phyloP scores from a whole-genome alignment of 2,113 vertebrate genomes.

The Apaloderma vittatum region DNA sequence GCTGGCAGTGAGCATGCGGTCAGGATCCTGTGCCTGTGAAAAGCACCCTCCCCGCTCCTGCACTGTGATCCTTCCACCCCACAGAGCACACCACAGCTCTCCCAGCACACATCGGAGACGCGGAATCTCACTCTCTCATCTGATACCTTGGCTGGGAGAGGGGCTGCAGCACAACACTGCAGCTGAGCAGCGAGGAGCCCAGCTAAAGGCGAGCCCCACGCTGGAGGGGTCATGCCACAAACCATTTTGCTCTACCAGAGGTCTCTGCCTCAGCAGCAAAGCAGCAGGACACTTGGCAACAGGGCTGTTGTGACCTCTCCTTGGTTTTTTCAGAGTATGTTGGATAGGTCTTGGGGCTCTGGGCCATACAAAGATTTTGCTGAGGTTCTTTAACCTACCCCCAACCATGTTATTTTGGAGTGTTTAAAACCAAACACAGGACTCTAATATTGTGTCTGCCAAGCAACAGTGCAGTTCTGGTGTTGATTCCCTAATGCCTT shows the following conservation, averaged over 20 bases:
- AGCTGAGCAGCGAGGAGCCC: background rate
- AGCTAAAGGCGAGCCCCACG: background rate
- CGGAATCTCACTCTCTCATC: background rate
- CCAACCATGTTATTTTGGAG: background rate
- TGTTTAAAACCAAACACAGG: background rate
- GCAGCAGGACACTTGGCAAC: background rate
- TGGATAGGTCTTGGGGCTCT: background rate
- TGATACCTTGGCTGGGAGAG: background rate
- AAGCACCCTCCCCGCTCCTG: background rate
- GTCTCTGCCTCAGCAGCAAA: background rate
- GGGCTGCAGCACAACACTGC: background rate
- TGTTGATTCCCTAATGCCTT: background rate
- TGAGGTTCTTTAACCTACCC: background rate
- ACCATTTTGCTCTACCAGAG: background rate
- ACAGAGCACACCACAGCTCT: background rate
- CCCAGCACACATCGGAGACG: accelerated
- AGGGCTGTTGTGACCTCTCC: background rate
- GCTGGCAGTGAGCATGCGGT: accelerated
- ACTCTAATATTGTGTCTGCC: background rate
- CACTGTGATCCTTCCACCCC: background rate
- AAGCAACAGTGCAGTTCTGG: background rate
- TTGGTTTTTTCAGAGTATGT: background rate
- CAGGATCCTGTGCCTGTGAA: background rate
- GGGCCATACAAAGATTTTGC: background rate
- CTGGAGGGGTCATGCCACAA: background rate